Evolutionary conservation across 2,113 vertebrate species (phyloP), one percentile per base, ranked within the genome.

Genomic region (Leucosticte australis): DNA sequence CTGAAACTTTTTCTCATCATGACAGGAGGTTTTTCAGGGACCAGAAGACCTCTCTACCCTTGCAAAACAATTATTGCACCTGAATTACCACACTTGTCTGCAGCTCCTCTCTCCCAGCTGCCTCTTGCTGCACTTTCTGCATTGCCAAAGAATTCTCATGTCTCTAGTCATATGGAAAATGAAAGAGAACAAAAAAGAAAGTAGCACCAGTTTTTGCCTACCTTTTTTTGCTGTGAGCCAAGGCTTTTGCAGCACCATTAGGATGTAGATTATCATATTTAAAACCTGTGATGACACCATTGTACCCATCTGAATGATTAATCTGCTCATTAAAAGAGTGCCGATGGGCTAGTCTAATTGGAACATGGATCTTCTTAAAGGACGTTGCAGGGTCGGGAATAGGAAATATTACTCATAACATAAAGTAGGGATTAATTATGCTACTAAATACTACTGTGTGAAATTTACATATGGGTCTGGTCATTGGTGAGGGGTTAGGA

Each of bases 271-370:
- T 97, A 98, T 98, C 98, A 98, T 98, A 98, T 98, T 98, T 98
- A 98, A 98, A 98, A 98, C 98, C 98, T 98, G 97, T 97, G 98
- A 98, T 98, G 98, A 98, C 98, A 98, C 98, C 97, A 96, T 97
- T 98, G 98, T 98, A 98, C 98, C 98, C 98, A 98, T 98, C 98
- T 95, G 97, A 98, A 98, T 98, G 98, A 98, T 98, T 98, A 98
- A 98, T 98, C 97, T 98, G 98, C 98, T 98, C 98, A 98, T 98
- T 98, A 98, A 98, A 98, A 98, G 98, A 98, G 97, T 97, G 98
- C 98, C 98, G 97, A 98, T 98, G 98, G 98, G 98, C 98, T 98
- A 98, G 98, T 98, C 98, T 98, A 98, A 98, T 98, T 98, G 98
- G 98, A 98, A 98, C 98, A 98, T 98, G 98, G 98, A 98, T 98